Conservation (phyloP, 2,888 invertebrate genomes). For the Caenorhabditis sp. region DNA sequence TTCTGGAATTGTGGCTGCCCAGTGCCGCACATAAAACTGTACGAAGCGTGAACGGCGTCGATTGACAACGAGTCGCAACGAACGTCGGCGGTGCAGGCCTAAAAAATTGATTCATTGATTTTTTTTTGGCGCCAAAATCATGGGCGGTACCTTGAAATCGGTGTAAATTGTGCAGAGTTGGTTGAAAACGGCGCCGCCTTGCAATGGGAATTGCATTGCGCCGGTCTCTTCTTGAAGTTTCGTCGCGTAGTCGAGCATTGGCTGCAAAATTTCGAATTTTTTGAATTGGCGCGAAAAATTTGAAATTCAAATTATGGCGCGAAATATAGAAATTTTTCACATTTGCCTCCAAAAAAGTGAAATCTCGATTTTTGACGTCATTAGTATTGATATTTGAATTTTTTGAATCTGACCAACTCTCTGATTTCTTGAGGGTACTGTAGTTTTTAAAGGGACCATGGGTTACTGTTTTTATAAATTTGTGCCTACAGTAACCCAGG, state of each 20-base stretch:
- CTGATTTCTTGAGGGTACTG: background rate
- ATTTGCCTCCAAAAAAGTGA: background rate
- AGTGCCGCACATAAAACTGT: constrained; percentile 68
- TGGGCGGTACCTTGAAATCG: constrained; percentile 51
- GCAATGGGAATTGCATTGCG: constrained; percentile 61
- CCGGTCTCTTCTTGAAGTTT: constrained; percentile 63
- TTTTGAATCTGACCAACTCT: background rate
- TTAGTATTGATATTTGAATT: background rate
- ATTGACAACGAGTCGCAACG: constrained; percentile 63
- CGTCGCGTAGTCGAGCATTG: constrained; percentile 65
- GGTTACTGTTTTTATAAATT: too few species aligned
- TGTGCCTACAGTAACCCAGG: too few species aligned
- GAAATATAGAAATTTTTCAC: background rate
- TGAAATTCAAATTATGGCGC: background rate
- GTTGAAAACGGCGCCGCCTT: constrained; percentile 65
- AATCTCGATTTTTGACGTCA: background rate
- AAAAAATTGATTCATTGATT: background rate
- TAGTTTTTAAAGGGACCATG: background rate
- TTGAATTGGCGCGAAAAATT: background rate
- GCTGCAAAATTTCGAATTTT: constrained; percentile 44
- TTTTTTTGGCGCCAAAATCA: too few species aligned
- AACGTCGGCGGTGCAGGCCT: constrained; percentile 59
- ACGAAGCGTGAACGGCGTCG: constrained; percentile 67
- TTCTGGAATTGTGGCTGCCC: constrained; percentile 65
- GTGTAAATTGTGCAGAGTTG: constrained; percentile 62